A percentile compares a stretch with the other conserved stretches of the same genome.
Evolutionary conservation across 2,113 vertebrate genomes (phyloP).

Genomic region (Macrotis lagotis): DNA sequence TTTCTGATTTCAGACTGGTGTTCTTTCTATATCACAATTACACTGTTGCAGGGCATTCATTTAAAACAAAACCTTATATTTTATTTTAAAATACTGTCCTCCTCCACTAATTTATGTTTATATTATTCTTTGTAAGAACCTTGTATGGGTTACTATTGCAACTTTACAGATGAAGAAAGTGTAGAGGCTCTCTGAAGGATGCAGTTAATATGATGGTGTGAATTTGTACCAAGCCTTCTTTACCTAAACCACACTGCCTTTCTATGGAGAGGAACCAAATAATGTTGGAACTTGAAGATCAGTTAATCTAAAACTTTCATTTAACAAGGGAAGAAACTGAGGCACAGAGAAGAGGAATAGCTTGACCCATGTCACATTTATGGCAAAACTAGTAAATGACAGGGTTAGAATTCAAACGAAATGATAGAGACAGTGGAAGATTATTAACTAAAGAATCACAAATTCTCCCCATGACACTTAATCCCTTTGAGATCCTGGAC

Average conservation of each 20-base stretch:
- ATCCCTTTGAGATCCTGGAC: neutral
- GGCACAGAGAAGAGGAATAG: neutral
- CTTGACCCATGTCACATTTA: neutral
- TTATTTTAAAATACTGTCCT: neutral
- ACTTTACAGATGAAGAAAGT: neutral
- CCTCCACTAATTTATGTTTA: neutral
- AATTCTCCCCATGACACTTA: neutral
- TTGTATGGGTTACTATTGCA: neutral
- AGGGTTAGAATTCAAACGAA: neutral
- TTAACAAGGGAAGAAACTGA: neutral
- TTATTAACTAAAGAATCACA: neutral
- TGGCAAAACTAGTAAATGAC: neutral
- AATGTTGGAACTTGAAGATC: neutral
- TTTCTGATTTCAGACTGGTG: neutral
- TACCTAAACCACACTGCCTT: neutral
- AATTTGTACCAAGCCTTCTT: neutral
- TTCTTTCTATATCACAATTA: neutral
- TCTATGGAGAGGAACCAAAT: neutral
- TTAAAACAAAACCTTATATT: neutral
- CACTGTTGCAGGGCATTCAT: neutral
- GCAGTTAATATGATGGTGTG: neutral
- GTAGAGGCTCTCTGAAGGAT: too few species aligned
- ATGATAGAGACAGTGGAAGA: neutral
- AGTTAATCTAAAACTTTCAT: neutral
- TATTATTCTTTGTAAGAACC: neutral